Percentiles rank a stretch among this genome's conserved stretches.
Conservation (phyloP, 2,113 vertebrate genomes). For the Poicephalus gulielmi region DNA sequence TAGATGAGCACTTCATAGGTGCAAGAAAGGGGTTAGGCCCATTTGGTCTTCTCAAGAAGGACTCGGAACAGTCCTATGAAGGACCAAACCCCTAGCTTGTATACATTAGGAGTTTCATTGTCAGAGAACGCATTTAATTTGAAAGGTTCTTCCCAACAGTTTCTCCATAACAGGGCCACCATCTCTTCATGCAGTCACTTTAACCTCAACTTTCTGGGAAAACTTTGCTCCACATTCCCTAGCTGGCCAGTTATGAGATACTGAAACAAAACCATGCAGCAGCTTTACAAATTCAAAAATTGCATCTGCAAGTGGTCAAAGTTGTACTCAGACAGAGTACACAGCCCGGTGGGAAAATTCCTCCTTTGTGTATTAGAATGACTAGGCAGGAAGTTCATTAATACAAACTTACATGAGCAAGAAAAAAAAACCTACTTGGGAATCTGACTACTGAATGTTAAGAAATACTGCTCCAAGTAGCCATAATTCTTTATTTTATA, state of each 20-base stretch:
- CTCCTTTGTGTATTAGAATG: not conserved
- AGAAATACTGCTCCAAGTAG: not conserved
- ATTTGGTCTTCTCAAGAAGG: not conserved
- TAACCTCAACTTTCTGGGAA: not conserved
- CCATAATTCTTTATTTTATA: not conserved
- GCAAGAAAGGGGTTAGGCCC: not conserved
- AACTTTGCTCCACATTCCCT: not conserved
- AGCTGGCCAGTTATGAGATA: not conserved
- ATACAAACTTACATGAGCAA: conserved; percentile 1
- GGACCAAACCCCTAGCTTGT: not conserved
- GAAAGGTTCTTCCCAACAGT: not conserved
- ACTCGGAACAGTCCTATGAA: not conserved
- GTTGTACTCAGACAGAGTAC: not conserved
- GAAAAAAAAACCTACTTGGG: not conserved
- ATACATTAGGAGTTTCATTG: fast-evolving
- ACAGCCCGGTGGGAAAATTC: conserved; percentile 8
- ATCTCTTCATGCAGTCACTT: not conserved
- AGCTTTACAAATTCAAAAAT: not conserved
- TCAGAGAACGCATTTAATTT: not conserved
- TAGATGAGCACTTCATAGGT: not conserved
- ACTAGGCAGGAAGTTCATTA: conserved; percentile 44
- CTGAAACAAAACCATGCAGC: not conserved
- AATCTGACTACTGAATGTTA: not conserved
- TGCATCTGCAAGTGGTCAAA: not conserved
- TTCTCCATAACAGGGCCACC: not conserved